phyloP scores from a whole-genome alignment of 2,888 invertebrate genomes.

The Schrankia costaestrigalis region DNA sequence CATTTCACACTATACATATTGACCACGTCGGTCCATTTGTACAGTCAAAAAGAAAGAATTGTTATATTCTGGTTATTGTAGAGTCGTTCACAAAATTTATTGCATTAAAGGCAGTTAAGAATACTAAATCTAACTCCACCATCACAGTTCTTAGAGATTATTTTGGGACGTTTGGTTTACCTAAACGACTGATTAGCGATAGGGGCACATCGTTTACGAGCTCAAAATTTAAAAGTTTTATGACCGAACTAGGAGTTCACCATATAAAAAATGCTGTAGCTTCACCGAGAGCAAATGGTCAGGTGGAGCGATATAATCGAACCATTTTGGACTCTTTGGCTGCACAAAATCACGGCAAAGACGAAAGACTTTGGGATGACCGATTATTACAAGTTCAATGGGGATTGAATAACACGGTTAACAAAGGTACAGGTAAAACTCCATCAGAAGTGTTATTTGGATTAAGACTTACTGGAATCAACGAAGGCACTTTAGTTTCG shows the following conservation, averaged over 20 bases:
- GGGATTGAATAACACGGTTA: slow-evolving; percentile 1
- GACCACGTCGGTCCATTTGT: slow-evolving; percentile 6
- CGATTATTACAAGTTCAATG: slow-evolving; percentile 1
- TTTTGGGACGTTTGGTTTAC: slow-evolving; percentile 2
- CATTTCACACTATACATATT: neutral
- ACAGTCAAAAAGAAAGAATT: neutral
- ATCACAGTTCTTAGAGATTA: neutral
- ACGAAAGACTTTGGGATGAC: slow-evolving; percentile 17
- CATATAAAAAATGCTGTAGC: slow-evolving; percentile 11
- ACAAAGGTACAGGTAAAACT: no score
- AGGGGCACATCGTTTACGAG: slow-evolving; percentile 1
- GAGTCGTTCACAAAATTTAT: slow-evolving; percentile 3
- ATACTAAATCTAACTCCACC: slow-evolving; percentile 1
- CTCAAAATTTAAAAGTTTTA: neutral
- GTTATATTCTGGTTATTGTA: slow-evolving; percentile 1
- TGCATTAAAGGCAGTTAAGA: slow-evolving; percentile 2
- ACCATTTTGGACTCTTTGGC: neutral
- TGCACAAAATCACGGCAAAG: no score
- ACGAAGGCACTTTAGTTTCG: slow-evolving; percentile 1
- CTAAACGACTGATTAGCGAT: neutral
- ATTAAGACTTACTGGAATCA: neutral
- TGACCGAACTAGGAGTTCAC: slow-evolving; percentile 7
- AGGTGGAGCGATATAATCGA: slow-evolving; percentile 4
- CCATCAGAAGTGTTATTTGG: no score
- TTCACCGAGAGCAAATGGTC: slow-evolving; percentile 5